A percentile compares a stretch with the other conserved stretches of the same genome.
Conservation (phyloP, 2,888 invertebrate species). For the Agrotis clavis region DNA sequence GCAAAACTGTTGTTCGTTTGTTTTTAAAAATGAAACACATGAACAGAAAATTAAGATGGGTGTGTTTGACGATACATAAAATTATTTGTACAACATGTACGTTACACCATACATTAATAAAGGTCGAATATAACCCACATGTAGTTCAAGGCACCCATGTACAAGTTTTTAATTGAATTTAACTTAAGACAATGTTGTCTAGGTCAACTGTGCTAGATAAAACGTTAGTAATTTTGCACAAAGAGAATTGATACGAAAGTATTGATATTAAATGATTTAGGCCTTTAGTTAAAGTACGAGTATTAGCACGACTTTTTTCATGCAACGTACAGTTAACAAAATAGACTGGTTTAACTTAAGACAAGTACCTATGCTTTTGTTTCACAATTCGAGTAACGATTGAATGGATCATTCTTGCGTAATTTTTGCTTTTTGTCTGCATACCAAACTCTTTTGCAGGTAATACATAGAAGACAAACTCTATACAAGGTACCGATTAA, state of each 20-base stretch:
- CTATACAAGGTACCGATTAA: neutral
- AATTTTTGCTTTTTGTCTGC: too few species aligned
- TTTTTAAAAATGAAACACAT: neutral
- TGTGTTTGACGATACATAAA: constrained; percentile 2
- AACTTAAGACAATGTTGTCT: constrained; percentile 59
- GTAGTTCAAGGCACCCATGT: constrained; percentile 62
- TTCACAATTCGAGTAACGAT: too few species aligned
- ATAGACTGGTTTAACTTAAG: neutral
- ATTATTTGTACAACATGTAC: neutral
- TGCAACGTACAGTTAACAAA: constrained; percentile 5
- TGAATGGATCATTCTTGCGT: too few species aligned
- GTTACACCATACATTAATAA: constrained; percentile 37
- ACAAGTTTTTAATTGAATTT: constrained; percentile 59
- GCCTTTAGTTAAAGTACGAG: constrained; percentile 5
- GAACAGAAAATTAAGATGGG: neutral
- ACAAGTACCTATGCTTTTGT: too few species aligned
- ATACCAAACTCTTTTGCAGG: neutral
- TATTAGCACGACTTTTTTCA: neutral
- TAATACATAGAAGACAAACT: neutral
- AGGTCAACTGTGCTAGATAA: constrained; percentile 39
- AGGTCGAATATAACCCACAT: constrained; percentile 56
- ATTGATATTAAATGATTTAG: constrained; percentile 29
- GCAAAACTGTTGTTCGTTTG: too few species aligned
- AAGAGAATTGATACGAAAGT: constrained; percentile 28
- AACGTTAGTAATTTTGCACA: constrained; percentile 37